Conservation (phyloP, 2,113 vertebrate species). For the Apaloderma vittatum region DNA sequence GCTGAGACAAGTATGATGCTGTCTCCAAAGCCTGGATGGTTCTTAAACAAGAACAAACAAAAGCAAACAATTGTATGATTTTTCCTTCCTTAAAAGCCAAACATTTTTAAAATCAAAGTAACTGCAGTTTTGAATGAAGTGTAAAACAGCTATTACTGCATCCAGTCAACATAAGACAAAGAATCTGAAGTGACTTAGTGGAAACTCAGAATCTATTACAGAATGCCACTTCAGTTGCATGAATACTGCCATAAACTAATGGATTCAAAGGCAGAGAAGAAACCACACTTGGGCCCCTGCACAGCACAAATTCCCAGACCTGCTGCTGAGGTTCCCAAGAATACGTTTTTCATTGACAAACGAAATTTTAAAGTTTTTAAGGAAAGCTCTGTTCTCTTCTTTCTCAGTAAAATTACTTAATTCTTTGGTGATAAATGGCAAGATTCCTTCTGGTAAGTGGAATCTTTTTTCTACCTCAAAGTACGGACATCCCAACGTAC, state of each 20-base stretch:
- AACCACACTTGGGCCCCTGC: neutral
- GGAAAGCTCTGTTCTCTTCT: neutral
- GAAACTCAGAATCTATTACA: neutral
- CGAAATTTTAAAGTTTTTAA: neutral
- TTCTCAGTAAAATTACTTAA: neutral
- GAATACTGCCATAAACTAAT: fast-evolving
- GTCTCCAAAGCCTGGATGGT: constrained; percentile 92
- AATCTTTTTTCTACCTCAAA: neutral
- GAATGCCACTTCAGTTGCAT: neutral
- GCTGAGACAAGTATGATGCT: constrained; percentile 91
- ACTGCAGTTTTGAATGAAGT: neutral
- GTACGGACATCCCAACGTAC: neutral
- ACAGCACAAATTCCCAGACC: neutral
- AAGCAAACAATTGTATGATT: neutral
- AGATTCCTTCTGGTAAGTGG: neutral
- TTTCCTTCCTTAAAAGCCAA: neutral
- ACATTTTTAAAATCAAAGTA: neutral
- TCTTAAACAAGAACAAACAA: constrained; percentile 77
- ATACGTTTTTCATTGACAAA: neutral
- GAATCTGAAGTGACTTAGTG: neutral
- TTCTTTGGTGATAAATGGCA: neutral
- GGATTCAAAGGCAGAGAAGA: neutral
- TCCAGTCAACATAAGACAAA: neutral
- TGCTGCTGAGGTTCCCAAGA: neutral
- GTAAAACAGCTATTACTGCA: neutral